These are phyloP conservation scores for Neoarius graeffei DNA, from an alignment of 2,113 vertebrate species.

Conservation along the genomic window DNA sequence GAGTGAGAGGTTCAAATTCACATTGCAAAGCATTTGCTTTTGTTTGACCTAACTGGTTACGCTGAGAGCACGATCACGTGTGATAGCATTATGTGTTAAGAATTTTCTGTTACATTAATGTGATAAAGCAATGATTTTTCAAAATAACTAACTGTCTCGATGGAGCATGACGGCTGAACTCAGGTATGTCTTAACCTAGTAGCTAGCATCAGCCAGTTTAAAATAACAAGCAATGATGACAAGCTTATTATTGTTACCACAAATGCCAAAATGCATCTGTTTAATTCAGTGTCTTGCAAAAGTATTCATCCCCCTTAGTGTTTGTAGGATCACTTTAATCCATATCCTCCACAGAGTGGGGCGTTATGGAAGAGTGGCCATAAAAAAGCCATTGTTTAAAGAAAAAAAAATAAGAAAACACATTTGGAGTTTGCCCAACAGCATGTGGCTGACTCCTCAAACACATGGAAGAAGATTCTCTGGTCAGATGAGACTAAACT, in stretches of 20 bases:
- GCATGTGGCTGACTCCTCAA: too few relatives aligned
- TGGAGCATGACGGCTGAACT: neutral
- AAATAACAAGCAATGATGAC: neutral
- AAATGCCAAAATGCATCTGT: neutral
- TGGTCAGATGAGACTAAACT: too few relatives aligned
- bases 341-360: too few relatives aligned
- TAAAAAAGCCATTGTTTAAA: too few relatives aligned
- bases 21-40: neutral
- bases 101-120: neutral
- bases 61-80: neutral
- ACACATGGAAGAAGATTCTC: too few relatives aligned
- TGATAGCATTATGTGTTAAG: neutral
- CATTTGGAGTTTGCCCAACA: too few relatives aligned
- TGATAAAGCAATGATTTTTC: neutral
- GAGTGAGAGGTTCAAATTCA: neutral
- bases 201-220: neutral
- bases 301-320: too few relatives aligned
- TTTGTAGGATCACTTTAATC: too few relatives aligned
- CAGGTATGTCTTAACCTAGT: neutral
- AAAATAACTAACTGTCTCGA: neutral
- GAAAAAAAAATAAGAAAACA: too few relatives aligned
- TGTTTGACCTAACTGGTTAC: neutral
- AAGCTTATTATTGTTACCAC: neutral
- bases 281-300: neutral
- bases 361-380: too few relatives aligned